A percentile compares a stretch with the other conserved stretches of the same genome.
Conservation (phyloP, 2,888 invertebrate genomes). For the Agriotes lineatus region DNA sequence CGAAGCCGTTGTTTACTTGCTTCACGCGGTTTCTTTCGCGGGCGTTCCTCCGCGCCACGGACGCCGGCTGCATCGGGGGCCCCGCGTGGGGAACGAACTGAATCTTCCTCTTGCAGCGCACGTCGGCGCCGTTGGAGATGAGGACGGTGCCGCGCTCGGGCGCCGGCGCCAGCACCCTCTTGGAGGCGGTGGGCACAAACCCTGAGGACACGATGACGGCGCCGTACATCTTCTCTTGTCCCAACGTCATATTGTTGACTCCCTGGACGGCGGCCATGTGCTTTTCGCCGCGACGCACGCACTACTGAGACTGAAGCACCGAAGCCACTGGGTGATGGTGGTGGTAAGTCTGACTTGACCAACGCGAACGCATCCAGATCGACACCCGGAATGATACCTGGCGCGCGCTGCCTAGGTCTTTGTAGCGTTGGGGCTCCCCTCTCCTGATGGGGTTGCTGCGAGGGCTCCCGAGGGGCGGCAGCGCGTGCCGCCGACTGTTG, state of each 20-base stretch:
- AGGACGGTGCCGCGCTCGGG: constrained; percentile 67
- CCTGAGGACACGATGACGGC: constrained; percentile 72
- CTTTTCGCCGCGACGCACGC: constrained; percentile 41
- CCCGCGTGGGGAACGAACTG: constrained; percentile 80
- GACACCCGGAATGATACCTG: constrained; percentile 70
- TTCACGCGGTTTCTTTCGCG: constrained; percentile 95
- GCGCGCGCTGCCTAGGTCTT: constrained; percentile 62
- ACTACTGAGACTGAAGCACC: constrained; percentile 39
- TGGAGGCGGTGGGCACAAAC: constrained; percentile 67
- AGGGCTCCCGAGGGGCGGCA: constrained; percentile 62
- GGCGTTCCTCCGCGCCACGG: constrained; percentile 91
- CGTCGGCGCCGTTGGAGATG: constrained; percentile 68
- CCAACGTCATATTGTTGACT: constrained; percentile 64
- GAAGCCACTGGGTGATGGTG: constrained; percentile 47
- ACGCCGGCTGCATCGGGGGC: constrained; percentile 80
- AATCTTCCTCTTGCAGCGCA: constrained; percentile 82
- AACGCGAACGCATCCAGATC: constrained; percentile 65
- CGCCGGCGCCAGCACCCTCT: constrained; percentile 74
- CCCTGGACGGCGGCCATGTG: constrained; percentile 59
- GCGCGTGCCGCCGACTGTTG: constrained; percentile 66
- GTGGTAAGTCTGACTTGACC: constrained; percentile 27
- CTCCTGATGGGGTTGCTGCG: constrained; percentile 57
- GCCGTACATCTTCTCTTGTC: constrained; percentile 66
- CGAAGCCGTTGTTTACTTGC: constrained; percentile 94
- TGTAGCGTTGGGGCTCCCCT: constrained; percentile 61